Conservation (phyloP, 2,797 vertebrate genomes). For the Intellagama lesueurii region DNA sequence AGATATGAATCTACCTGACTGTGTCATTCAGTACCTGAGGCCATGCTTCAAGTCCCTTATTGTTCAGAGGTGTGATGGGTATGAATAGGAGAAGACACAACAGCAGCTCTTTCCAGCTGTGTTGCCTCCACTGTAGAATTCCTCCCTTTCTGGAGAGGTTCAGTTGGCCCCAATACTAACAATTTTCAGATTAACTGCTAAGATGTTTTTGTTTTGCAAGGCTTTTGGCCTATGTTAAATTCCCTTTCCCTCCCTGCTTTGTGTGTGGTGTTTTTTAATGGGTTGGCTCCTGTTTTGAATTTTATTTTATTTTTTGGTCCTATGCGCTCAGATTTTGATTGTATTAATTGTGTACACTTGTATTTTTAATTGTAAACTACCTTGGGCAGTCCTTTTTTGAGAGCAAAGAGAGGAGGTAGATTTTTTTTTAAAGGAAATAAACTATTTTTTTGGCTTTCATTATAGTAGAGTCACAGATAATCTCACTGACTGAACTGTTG, state of each 20-base stretch:
- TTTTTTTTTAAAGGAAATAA: not conserved
- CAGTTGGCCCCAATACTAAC: not conserved
- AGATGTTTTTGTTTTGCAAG: not conserved
- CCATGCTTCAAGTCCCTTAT: not conserved
- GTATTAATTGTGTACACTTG: no score
- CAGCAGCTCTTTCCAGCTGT: not conserved
- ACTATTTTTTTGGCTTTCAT: not conserved
- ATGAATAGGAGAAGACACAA: not conserved
- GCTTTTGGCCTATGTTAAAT: not conserved
- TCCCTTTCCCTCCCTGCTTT: not conserved
- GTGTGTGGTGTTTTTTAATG: not conserved
- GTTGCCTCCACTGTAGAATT: not conserved
- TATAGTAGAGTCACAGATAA: not conserved
- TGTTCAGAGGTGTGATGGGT: not conserved
- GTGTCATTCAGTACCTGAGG: not conserved
- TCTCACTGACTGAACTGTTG: not conserved
- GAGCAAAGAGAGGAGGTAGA: not conserved
- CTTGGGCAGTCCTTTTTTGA: not conserved
- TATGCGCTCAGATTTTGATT: not conserved
- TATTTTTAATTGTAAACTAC: not conserved
- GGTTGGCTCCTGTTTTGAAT: not conserved
- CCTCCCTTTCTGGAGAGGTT: not conserved
- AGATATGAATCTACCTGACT: not conserved
- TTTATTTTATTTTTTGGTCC: not conserved
- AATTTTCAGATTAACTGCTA: not conserved